Evolutionary conservation across 2,113 vertebrate species (phyloP).

Genomic region (Channa maculata): DNA sequence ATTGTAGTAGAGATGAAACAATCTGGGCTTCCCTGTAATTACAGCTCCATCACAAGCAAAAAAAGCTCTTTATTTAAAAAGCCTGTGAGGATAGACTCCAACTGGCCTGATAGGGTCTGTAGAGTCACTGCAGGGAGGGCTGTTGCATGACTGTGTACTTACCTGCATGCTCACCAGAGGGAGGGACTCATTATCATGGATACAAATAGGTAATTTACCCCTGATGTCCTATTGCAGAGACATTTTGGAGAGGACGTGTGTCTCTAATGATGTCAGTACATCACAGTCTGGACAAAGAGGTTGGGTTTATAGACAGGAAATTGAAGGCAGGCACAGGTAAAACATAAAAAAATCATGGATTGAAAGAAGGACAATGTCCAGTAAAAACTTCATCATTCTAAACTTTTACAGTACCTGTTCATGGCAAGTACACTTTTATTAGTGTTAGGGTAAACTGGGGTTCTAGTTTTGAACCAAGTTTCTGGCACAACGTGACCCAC

Average conservation of each 20-base stretch:
- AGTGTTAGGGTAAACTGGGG: too few relatives aligned
- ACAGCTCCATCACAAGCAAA: conserved; percentile 54
- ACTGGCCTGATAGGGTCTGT: conserved; percentile 40
- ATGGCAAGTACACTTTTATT: too few relatives aligned
- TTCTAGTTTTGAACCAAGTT: too few relatives aligned
- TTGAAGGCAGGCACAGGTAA: background rate
- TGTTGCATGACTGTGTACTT: conserved; percentile 9
- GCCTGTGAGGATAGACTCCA: conserved; percentile 31
- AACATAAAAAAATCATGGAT: conserved; percentile 29
- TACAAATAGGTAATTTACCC: conserved; percentile 56
- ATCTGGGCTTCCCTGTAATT: conserved; percentile 42
- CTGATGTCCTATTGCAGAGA: conserved; percentile 52
- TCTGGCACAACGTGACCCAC: too few relatives aligned
- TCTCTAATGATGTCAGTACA: conserved; percentile 49
- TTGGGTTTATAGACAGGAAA: conserved; percentile 5
- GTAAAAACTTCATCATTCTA: background rate
- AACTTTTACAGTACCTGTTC: too few relatives aligned
- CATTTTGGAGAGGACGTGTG: conserved; percentile 36
- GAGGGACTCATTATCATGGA: conserved; percentile 62
- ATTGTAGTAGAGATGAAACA: conserved; percentile 42
- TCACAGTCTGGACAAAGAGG: conserved; percentile 39
- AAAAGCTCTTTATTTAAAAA: conserved; percentile 58
- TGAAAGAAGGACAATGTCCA: conserved; percentile 16
- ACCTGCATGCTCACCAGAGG: conserved; percentile 38
- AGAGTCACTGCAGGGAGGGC: conserved; percentile 14